Percentiles rank a stretch among this genome's conserved stretches.
These are phyloP conservation scores for Pollenia labialis DNA, from an alignment of 2,888 invertebrate genomes.

Conservation along the genomic window DNA sequence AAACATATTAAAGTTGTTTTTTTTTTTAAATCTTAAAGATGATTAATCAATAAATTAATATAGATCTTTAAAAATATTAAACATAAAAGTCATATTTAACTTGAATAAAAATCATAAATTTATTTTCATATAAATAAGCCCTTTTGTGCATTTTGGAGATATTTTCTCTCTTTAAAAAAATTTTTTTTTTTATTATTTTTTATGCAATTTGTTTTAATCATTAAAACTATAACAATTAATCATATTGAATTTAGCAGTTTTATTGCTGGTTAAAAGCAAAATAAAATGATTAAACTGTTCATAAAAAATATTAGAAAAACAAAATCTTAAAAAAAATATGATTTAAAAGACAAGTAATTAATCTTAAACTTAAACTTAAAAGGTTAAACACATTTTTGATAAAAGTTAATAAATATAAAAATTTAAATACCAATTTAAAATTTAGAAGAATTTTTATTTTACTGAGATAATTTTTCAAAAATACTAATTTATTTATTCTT, in stretches of 20 bases:
- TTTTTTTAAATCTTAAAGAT: no score
- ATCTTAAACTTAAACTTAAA: constrained; percentile 62
- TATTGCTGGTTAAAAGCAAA: constrained; percentile 8
- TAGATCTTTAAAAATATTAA: no score
- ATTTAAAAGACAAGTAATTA: constrained; percentile 61
- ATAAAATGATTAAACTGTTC: constrained; percentile 27
- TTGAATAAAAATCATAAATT: no score
- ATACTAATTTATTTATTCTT: background rate
- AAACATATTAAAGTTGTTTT: no score
- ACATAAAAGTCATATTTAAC: no score
- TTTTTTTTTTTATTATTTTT: background rate
- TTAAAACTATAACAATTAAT: constrained; percentile 48
- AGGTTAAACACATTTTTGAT: constrained; percentile 52
- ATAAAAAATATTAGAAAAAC: background rate
- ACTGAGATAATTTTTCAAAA: background rate
- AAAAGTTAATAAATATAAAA: background rate
- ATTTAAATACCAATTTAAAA: constrained; percentile 37
- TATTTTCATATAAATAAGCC: no score
- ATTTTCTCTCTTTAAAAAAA: no score
- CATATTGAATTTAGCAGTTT: constrained; percentile 15
- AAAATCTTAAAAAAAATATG: constrained; percentile 18
- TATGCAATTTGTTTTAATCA: constrained; percentile 29
- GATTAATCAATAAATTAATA: no score
- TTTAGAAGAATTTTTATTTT: background rate
- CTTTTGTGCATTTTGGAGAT: no score